Base-by-base conservation (phyloP, 1,140 invertebrate species). In the Leptinotarsa texana region DNA sequence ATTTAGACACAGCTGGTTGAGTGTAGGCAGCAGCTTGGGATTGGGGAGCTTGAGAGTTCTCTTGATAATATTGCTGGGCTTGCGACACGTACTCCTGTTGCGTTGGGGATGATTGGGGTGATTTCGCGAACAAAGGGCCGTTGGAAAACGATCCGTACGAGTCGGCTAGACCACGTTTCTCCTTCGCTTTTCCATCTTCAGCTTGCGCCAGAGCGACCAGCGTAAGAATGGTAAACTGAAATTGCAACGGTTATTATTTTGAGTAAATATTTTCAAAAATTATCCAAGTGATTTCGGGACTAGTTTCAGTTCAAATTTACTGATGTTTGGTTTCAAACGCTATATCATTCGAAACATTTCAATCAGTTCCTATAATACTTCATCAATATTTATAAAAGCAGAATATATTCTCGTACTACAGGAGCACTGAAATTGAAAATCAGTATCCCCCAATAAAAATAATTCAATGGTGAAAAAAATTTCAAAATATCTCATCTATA, bases 21-120 rank as follows among this genome's bases (percentile, higher is more conserved):
- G 75, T 15, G 49, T 75, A 75, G 13, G 69, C 57, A 33, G 62
- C 33, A 15, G 76, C 73, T 63, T 62, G 72, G n/a, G 57, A 21
- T 66, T 77, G 76, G 13, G 73, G 48, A 27, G 42, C 22, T 57
- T 57, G 51, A 57, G 51, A 17, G 48, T 75, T 61, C 13, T 69
- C 47, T 57, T 74, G 73, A 33, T 67, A 67, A 63, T 74, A 74
- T 22, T 74, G 73, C 48, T 72, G 69, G 2, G 69, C 69, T 18
- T 68, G 61, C 48, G 61, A 47, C 24, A 63, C n/a, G 57, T 49
- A 74, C 49, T 49, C 42, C 21, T 17, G 57, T 66, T 72, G 69
- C 63, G 47, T 17, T 21, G 33, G 51, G 51, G 57, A 24, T 33
- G 69, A 49, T 65, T 63, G 69, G 69, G 21, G 15, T 15, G 51